These are phyloP conservation scores for Plagodis dolabraria DNA, from an alignment of 2,888 invertebrate species.

Conservation along the genomic window DNA sequence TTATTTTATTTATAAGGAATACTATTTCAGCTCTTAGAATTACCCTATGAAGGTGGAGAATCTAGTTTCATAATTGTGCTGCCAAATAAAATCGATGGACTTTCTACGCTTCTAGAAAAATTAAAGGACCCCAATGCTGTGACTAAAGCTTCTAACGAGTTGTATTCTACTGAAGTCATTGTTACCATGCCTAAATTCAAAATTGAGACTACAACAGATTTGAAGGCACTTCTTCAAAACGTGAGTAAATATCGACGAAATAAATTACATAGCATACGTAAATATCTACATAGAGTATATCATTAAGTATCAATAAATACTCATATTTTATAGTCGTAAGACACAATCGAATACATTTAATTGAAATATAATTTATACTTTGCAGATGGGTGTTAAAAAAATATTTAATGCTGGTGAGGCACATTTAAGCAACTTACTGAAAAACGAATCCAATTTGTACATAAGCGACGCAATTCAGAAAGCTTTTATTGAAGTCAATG, in stretches of 20 bases:
- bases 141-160: conserved; percentile 63
- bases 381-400: conserved; percentile 54
- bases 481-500: conserved; percentile 93
- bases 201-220: conserved; percentile 88
- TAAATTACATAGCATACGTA: too few species aligned
- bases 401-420: conserved; percentile 70
- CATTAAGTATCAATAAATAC: too few species aligned
- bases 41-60: conserved; percentile 89
- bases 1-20: conserved; percentile 11
- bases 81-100: conserved; percentile 88
- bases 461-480: conserved; percentile 91
- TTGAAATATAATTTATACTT: conserved; percentile 13
- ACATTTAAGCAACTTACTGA: conserved; percentile 86
- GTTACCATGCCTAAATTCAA: conserved; percentile 91
- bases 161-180: conserved; percentile 80
- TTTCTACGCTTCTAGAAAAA: conserved; percentile 85
- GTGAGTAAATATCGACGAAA: conserved; percentile 67
- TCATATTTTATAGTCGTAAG: too few species aligned
- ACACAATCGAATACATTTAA: too few species aligned
- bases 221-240: conserved; percentile 84
- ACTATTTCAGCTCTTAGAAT: conserved; percentile 85
- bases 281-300: too few species aligned
- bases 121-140: conserved; percentile 74
- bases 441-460: conserved; percentile 66
- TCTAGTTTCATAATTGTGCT: conserved; percentile 90